phyloP scores from a whole-genome alignment of 2,888 invertebrate genomes.

The Eristalis arbustorum region DNA sequence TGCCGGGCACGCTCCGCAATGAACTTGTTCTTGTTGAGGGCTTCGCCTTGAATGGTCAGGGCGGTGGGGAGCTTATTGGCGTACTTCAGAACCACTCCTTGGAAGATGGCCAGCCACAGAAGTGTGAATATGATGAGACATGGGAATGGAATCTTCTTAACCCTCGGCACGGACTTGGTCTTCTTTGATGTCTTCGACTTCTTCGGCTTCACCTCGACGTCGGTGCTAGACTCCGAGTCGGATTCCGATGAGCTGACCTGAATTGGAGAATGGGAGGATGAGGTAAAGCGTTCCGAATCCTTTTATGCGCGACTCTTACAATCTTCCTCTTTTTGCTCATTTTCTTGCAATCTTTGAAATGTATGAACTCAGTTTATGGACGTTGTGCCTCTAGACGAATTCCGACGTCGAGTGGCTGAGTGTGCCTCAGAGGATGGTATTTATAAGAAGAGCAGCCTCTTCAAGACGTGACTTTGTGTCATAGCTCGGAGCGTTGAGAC shows the following conservation, averaged over 20 bases:
- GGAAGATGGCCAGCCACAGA: conserved; percentile 75
- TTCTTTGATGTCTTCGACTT: neutral
- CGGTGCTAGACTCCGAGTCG: conserved; percentile 1
- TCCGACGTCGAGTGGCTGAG: neutral
- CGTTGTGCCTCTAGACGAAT: neutral
- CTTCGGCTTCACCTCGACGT: conserved; percentile 18
- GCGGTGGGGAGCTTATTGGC: conserved; percentile 74
- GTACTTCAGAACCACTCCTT: conserved; percentile 73
- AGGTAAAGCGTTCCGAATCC: neutral
- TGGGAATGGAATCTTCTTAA: conserved; percentile 21
- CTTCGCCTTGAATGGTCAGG: conserved; percentile 72
- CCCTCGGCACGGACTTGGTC: neutral
- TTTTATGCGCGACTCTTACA: neutral
- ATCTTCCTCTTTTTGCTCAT: neutral
- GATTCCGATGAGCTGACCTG: conserved; percentile 2
- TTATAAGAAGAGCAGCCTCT: conserved; percentile 1
- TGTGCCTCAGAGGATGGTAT: neutral
- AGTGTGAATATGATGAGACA: conserved; percentile 73
- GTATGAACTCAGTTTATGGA: no score
- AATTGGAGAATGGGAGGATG: neutral
- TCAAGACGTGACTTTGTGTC: neutral
- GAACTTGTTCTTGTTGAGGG: conserved; percentile 81
- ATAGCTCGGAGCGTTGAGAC: neutral
- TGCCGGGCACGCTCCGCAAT: conserved; percentile 85
- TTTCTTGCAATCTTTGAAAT: neutral